Conservation (phyloP, 2,113 vertebrate genomes). For the Elachura formosa region DNA sequence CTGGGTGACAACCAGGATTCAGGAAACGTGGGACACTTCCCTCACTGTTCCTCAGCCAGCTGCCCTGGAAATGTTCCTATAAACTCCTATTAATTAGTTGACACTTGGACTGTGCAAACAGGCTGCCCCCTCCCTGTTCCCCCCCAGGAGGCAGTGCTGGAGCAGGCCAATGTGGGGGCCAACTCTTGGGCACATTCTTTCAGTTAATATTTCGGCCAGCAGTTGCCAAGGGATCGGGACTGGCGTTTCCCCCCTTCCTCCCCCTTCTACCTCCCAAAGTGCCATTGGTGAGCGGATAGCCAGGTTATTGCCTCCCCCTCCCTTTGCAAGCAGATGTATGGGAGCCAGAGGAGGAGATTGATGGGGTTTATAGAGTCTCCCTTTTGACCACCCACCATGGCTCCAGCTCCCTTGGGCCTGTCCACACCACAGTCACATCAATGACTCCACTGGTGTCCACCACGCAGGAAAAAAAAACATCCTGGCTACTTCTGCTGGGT, state of each 20-base stretch:
- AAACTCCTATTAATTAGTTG: conserved; percentile 75
- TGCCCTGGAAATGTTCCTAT: conserved; percentile 68
- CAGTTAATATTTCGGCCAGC: conserved; percentile 72
- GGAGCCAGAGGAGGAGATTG: conserved; percentile 43
- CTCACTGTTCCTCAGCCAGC: conserved; percentile 15
- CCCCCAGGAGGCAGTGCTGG: conserved; percentile 22
- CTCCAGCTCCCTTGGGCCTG: background rate
- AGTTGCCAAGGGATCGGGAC: conserved; percentile 67
- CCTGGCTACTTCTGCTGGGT: background rate
- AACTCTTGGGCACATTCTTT: conserved; percentile 67
- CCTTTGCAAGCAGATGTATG: conserved; percentile 47
- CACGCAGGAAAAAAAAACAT: background rate
- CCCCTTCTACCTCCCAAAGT: conserved; percentile 51
- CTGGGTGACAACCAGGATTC: background rate
- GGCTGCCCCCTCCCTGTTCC: background rate
- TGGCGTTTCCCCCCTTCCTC: conserved; percentile 70
- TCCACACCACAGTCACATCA: background rate
- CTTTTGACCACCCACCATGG: conserved; percentile 47
- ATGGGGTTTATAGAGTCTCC: conserved; percentile 48
- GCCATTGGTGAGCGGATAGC: conserved; percentile 1
- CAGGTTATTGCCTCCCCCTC: conserved; percentile 54
- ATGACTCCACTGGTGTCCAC: background rate
- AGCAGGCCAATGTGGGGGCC: conserved; percentile 21
- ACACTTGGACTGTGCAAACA: conserved; percentile 69
- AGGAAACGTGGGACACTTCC: background rate